Percentiles rank a stretch among this genome's conserved stretches.
Conservation (phyloP, 1,140 invertebrate species). For the Drosophila tsacasi region DNA sequence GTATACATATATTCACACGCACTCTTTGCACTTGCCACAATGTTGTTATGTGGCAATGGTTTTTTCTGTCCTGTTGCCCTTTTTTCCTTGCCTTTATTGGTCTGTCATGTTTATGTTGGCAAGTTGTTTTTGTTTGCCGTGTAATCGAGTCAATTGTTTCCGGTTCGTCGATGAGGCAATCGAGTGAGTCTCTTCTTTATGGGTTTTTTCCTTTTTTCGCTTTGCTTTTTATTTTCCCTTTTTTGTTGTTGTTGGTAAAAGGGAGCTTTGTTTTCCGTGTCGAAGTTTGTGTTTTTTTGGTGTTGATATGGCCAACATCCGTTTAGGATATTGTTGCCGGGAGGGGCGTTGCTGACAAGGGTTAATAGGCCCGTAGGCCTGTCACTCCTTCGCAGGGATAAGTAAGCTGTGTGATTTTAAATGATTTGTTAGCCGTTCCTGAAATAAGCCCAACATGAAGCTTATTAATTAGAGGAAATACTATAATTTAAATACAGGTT, state of each 20-base stretch:
- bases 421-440: slow-evolving; percentile 15
- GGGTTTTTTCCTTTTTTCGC: slow-evolving; percentile 16
- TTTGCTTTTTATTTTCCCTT: slow-evolving; percentile 54
- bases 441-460: not conserved
- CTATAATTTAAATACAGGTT: not conserved
- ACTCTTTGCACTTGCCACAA: slow-evolving; percentile 48
- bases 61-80: slow-evolving; percentile 32
- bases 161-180: slow-evolving; percentile 80
- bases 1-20: slow-evolving; percentile 37
- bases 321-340: slow-evolving; percentile 48
- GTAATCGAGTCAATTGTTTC: slow-evolving; percentile 85
- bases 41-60: slow-evolving; percentile 34
- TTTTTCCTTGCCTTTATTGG: slow-evolving; percentile 67
- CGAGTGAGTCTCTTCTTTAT: slow-evolving; percentile 81
- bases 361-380: slow-evolving; percentile 68
- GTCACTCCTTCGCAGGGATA: slow-evolving; percentile 48
- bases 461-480: too few relatives aligned
- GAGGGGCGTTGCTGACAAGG: slow-evolving; percentile 65
- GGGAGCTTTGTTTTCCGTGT: slow-evolving; percentile 37
- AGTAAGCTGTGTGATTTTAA: slow-evolving; percentile 27
- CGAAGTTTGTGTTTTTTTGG: slow-evolving; percentile 39
- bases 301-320: slow-evolving; percentile 72
- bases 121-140: slow-evolving; percentile 69
- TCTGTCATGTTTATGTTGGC: slow-evolving; percentile 76
- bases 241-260: slow-evolving; percentile 21